Evolutionary conservation across 2,113 vertebrate species (phyloP), one percentile per base, ranked within the genome.

Genomic region (Hystrix cristata): DNA sequence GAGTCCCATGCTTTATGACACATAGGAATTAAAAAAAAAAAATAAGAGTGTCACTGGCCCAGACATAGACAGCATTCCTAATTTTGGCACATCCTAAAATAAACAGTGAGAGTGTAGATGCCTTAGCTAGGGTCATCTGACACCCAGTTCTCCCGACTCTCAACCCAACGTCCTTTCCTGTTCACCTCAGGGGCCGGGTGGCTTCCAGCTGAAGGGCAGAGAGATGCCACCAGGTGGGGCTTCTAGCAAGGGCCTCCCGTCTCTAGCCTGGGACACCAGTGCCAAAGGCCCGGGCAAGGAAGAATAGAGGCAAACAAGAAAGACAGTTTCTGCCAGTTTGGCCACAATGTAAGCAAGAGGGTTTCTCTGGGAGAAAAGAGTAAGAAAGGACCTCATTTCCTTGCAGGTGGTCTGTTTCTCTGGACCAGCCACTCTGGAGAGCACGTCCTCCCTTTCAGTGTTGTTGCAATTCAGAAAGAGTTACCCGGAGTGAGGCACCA

Each of bases 61-160:
- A 60, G 43, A 72, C 62, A 72, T 23, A 25, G 34, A 43, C 2
- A 15, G 13, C 74, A 76, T 67, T 46, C 65, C 57, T 87, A 72
- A 62, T 87, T 79, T 94, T 72, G 72, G 15, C 46, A 87, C 74
- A 29, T 69, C 71, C 74, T 64, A 53, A 88, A 97, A 93, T 97
- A 86, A 95, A 34, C 71, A 74, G 4, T 21, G 29, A 72, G 78
- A 78, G 62, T 64, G 74, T 57, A 69, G 62, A 25, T n/a, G 23
- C 62, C 27, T 92, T 48, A 53, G 31, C n/a, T 13, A 62, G 53
- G 31, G 11, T 74, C 89, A 76, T 34, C 7, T 29, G 59, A 74
- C 46, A 83, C 57, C 27, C 88, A 82, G 31, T 51, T 76, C 55
- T 88, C 78, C 74, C 83, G 79, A 83, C 4, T 83, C 48, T 55